Evolutionary conservation across 1,140 invertebrate species (phyloP).

Genomic region (Heliothis subflexa): DNA sequence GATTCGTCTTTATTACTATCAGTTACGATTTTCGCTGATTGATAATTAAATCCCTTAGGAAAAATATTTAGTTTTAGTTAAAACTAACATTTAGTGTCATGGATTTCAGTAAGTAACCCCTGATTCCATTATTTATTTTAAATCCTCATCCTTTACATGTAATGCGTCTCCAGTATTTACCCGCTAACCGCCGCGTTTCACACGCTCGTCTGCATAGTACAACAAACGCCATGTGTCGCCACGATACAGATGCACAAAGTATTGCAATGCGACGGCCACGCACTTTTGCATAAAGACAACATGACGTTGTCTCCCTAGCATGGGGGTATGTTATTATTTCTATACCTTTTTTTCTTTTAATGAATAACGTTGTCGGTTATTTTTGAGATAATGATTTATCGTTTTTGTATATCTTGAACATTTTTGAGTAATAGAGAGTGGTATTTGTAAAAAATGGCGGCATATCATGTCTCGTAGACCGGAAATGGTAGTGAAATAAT

Average conservation of each 20-base stretch:
- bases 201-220: constrained; percentile 56
- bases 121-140: too few species aligned
- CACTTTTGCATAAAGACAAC: constrained; percentile 63
- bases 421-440: background rate
- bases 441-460: too few species aligned
- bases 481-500: too few species aligned
- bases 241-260: constrained; percentile 68
- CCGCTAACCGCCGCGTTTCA: constrained; percentile 39
- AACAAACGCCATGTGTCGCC: constrained; percentile 59
- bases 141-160: too few species aligned
- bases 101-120: too few species aligned
- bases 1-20: too few species aligned
- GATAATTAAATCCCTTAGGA: too few species aligned
- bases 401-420: background rate
- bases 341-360: background rate
- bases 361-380: background rate
- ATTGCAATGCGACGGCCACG: constrained; percentile 55
- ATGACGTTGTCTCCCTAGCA: constrained; percentile 23
- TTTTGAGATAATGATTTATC: background rate
- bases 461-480: too few species aligned
- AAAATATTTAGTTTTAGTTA: too few species aligned
- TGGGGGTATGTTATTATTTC: background rate
- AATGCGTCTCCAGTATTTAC: background rate
- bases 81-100: too few species aligned
- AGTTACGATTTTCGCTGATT: too few species aligned